Percentiles rank a stretch among this genome's conserved stretches.
Conservation (phyloP, 2,113 vertebrate species). For the Phalacrocorax carbo region DNA sequence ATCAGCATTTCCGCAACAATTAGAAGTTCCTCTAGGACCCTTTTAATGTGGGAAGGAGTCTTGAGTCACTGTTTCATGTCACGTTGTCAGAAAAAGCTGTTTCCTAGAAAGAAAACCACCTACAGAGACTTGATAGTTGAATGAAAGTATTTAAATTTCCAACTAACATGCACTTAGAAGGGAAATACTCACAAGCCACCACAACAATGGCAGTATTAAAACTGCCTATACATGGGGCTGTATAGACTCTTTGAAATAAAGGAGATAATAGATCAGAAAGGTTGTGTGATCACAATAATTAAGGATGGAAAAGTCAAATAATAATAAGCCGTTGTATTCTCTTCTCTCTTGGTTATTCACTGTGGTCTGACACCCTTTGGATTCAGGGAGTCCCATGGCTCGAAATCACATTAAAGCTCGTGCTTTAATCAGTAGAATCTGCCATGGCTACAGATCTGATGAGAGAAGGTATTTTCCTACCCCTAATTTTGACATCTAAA, state of each 20-base stretch:
- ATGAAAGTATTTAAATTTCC: neutral
- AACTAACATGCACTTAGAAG: neutral
- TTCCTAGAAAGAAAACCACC: constrained; percentile 44
- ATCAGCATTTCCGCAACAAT: neutral
- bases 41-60: constrained; percentile 40
- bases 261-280: neutral
- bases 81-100: neutral
- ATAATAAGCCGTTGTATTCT: neutral
- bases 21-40: constrained; percentile 18
- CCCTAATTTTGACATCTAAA: neutral
- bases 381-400: neutral
- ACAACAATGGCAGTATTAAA: neutral
- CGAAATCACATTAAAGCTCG: neutral
- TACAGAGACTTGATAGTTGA: neutral
- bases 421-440: neutral
- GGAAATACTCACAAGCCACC: neutral
- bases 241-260: neutral
- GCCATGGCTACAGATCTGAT: neutral
- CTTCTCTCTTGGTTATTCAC: neutral
- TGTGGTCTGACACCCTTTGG: neutral
- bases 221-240: neutral
- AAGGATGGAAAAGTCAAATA: neutral
- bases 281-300: neutral
- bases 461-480: neutral
- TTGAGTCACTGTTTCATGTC: constrained; percentile 21